Percentiles rank a stretch among this genome's conserved stretches.
phyloP scores from a whole-genome alignment of 2,797 vertebrate genomes.

The Diglossa cyanea region DNA sequence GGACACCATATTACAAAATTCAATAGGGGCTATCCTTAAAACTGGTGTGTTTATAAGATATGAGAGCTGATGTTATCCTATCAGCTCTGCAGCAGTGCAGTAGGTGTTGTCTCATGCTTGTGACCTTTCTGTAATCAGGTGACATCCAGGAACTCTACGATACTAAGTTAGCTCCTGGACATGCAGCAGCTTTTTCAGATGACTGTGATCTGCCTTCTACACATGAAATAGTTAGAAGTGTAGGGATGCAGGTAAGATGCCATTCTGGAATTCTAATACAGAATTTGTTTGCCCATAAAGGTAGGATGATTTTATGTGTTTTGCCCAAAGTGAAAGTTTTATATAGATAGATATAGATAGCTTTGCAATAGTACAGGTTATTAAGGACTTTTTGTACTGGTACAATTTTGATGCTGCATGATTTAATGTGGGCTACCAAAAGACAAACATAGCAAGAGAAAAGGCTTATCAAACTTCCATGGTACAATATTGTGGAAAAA shows the following conservation, averaged over 20 bases:
- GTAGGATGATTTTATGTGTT: not conserved
- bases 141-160: slow-evolving; percentile 89
- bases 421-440: not conserved
- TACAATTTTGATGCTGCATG: not conserved
- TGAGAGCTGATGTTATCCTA: not conserved
- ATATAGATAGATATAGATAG: not conserved
- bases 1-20: not conserved
- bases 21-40: not conserved
- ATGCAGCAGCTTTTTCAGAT: slow-evolving; percentile 92
- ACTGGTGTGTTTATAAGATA: not conserved
- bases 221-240: slow-evolving; percentile 88
- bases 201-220: slow-evolving; percentile 92
- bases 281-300: not conserved
- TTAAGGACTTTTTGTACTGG: not conserved
- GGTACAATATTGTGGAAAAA: not conserved
- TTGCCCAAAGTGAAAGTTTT: not conserved
- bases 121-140: slow-evolving; percentile 74
- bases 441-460: not conserved
- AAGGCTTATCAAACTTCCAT: not conserved
- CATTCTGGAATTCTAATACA: not conserved
- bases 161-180: slow-evolving; percentile 83
- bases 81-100: not conserved
- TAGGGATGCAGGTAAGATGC: slow-evolving; percentile 92
- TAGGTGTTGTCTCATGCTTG: not conserved
- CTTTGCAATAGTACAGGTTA: not conserved